These are phyloP conservation scores for Pseudotriccus pelzelni DNA, from an alignment of 2,797 vertebrate species.

Conservation along the genomic window DNA sequence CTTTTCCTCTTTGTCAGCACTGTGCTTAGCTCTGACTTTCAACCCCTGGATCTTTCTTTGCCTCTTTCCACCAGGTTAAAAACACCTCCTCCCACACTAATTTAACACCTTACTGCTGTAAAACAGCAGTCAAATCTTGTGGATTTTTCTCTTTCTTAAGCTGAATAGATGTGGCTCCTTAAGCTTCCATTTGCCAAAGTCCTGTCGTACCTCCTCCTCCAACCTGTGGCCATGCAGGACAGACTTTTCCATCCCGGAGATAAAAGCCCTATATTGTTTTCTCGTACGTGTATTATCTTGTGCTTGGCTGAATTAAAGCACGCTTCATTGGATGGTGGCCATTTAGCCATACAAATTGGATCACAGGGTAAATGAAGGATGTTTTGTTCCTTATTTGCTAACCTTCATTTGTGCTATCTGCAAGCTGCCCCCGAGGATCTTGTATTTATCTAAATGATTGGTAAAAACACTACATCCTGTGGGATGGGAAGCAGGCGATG, in stretches of 20 bases:
- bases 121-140: not conserved
- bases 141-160: not conserved
- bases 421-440: not conserved
- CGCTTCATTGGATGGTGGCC: not conserved
- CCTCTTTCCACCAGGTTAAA: not conserved
- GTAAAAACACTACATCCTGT: not conserved
- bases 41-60: not conserved
- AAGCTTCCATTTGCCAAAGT: not conserved
- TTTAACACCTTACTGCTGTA: accelerated
- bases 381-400: not conserved
- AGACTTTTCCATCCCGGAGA: not conserved
- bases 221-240: not conserved
- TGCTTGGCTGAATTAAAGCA: conserved; percentile 16
- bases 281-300: not conserved
- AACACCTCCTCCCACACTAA: not conserved
- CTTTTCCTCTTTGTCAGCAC: not conserved
- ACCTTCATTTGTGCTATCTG: not conserved
- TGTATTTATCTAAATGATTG: not conserved
- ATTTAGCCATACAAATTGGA: not conserved
- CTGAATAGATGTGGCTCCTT: not conserved
- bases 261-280: not conserved
- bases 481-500: not conserved
- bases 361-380: not conserved
- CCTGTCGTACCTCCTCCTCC: not conserved
- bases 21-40: not conserved